Conservation (phyloP, 2,888 invertebrate genomes). For the Timema podura region DNA sequence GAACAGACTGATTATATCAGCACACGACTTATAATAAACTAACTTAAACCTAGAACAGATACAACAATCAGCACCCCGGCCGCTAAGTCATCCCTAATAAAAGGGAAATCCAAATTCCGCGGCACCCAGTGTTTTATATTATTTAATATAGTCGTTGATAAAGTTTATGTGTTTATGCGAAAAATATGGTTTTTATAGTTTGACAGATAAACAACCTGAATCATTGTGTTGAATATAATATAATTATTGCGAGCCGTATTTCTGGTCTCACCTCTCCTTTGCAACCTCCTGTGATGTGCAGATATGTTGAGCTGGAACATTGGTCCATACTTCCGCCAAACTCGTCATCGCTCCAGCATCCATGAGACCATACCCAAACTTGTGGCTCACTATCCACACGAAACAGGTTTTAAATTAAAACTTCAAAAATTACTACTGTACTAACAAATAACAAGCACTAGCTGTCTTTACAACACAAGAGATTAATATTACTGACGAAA, state of each 20-base stretch:
- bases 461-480: not conserved
- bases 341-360: conserved; percentile 55
- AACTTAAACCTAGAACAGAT: too few species aligned
- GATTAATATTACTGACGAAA: too few species aligned
- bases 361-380: conserved; percentile 60
- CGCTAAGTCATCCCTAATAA: too few species aligned
- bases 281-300: conserved; percentile 47
- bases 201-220: too few species aligned
- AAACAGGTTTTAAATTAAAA: not conserved
- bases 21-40: too few species aligned
- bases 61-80: too few species aligned
- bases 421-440: not conserved
- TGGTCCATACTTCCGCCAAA: conserved; percentile 52
- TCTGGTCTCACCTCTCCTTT: conserved; percentile 41
- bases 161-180: not conserved
- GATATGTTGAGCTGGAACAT: conserved; percentile 53
- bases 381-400: conserved; percentile 48
- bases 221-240: too few species aligned
- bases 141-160: not conserved
- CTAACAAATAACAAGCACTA: not conserved
- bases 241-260: too few species aligned
- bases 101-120: too few species aligned
- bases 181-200: too few species aligned
- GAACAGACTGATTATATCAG: too few species aligned
- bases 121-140: too few species aligned